phyloP scores from a whole-genome alignment of 2,888 invertebrate genomes.

The Drosophila antonietae region DNA sequence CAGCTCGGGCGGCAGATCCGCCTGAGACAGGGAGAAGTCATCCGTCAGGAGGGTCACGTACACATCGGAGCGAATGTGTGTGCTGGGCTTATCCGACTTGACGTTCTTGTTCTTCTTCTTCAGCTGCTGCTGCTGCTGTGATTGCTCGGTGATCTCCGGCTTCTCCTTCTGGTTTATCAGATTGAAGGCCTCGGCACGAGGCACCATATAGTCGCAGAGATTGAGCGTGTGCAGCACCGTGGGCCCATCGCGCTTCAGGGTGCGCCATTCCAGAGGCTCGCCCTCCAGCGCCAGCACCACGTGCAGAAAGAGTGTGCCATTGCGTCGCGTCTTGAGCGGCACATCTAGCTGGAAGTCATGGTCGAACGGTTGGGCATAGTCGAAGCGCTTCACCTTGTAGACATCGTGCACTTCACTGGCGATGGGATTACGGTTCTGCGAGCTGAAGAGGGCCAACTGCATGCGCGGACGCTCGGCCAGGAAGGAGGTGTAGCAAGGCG shows the following conservation, averaged over 20 bases:
- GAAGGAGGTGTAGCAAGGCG: constrained; percentile 89
- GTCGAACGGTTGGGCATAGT: constrained; percentile 87
- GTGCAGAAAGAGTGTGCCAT: constrained; percentile 94
- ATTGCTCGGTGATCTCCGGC: not conserved
- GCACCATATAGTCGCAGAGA: constrained; percentile 90
- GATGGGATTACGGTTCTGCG: constrained; percentile 87
- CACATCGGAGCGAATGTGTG: constrained; percentile 91
- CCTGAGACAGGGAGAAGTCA: constrained; percentile 87
- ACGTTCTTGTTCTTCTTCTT: not conserved
- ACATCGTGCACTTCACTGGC: constrained; percentile 87
- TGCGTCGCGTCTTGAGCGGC: constrained; percentile 90
- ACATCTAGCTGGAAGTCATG: constrained; percentile 87
- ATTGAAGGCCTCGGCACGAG: constrained; percentile 91
- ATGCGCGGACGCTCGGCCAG: constrained; percentile 88
- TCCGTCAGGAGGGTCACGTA: constrained; percentile 92
- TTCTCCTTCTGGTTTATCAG: constrained; percentile 86
- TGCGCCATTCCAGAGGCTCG: constrained; percentile 86
- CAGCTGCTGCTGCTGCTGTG: not conserved
- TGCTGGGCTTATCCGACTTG: constrained; percentile 86
- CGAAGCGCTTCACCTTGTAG: constrained; percentile 87
- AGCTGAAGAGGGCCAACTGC: constrained; percentile 89
- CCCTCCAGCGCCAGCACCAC: constrained; percentile 88
- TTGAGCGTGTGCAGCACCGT: constrained; percentile 88
- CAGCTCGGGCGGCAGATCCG: constrained; percentile 89
- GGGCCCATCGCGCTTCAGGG: constrained; percentile 87